Conservation (phyloP, 2,113 vertebrate genomes). For the Campylorhamphus procurvoides region DNA sequence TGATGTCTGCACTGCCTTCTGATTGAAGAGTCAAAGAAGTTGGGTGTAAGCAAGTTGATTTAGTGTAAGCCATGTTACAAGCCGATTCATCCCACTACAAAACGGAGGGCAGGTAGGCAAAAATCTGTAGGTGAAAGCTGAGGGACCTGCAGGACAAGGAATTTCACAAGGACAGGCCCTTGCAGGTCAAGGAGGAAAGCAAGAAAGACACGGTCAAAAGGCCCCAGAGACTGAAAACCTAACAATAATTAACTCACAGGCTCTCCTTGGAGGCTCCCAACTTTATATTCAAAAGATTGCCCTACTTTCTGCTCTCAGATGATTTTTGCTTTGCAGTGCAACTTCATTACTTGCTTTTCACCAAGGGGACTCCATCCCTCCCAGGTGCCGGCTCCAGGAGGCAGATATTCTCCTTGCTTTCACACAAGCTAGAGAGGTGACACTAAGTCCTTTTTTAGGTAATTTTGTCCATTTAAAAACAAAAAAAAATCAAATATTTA, state of each 20-base stretch:
- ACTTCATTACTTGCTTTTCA: not conserved
- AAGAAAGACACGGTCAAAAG: not conserved
- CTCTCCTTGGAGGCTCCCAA: not conserved
- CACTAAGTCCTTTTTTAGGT: not conserved
- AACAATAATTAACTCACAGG: constrained; percentile 34
- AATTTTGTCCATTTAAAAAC: not conserved
- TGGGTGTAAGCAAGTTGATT: not conserved
- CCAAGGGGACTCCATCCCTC: not conserved
- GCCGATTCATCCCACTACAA: not conserved
- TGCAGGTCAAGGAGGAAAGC: not conserved
- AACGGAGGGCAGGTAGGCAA: not conserved
- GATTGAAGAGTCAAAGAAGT: not conserved
- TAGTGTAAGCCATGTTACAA: not conserved
- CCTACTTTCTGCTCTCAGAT: constrained; percentile 36
- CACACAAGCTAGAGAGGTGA: not conserved
- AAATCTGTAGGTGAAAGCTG: not conserved
- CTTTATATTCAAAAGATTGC: constrained; percentile 17
- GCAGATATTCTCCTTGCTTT: not conserved
- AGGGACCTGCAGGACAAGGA: not conserved
- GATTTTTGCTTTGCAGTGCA: not conserved
- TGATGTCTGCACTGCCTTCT: not conserved
- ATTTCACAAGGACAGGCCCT: not conserved
- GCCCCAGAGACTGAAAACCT: not conserved
- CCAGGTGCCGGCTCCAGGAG: not conserved
- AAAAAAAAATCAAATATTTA: not conserved